Percentiles rank a stretch among this genome's conserved stretches.
phyloP scores from a whole-genome alignment of 2,113 vertebrate species.

The Carassius gibelio region DNA sequence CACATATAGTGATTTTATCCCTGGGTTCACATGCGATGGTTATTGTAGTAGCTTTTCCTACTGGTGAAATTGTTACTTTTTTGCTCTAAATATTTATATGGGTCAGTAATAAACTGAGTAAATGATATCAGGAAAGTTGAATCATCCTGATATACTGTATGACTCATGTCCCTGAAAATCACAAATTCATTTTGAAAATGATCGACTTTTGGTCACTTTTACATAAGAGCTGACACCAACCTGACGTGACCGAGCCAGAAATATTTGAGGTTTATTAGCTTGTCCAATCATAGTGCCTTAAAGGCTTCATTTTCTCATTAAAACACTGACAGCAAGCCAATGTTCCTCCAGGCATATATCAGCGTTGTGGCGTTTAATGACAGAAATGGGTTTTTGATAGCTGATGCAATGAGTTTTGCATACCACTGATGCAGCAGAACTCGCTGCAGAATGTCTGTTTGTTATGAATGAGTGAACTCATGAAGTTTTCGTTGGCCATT shows the following conservation, averaged over 20 bases:
- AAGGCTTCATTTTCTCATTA: conserved; percentile 40
- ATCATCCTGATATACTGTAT: background rate
- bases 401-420: background rate
- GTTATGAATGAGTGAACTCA: conserved; percentile 2
- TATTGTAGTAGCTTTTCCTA: no score
- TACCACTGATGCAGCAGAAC: background rate
- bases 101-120: no score
- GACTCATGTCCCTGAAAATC: background rate
- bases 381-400: conserved; percentile 36
- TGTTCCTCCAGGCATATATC: conserved; percentile 12
- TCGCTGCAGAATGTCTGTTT: background rate
- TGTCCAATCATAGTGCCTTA: conserved; percentile 42
- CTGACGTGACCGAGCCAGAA: conserved; percentile 16
- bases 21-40: no score
- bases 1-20: background rate
- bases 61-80: no score
- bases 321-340: conserved; percentile 17
- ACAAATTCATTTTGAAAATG: background rate
- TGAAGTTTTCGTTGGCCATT: background rate
- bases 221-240: background rate
- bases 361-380: background rate
- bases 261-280: conserved; percentile 28
- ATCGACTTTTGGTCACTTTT: background rate
- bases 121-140: background rate
- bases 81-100: no score